These are phyloP conservation scores for Platorchestia sp. DNA, from an alignment of 1,140 invertebrate species.

Conservation along the genomic window DNA sequence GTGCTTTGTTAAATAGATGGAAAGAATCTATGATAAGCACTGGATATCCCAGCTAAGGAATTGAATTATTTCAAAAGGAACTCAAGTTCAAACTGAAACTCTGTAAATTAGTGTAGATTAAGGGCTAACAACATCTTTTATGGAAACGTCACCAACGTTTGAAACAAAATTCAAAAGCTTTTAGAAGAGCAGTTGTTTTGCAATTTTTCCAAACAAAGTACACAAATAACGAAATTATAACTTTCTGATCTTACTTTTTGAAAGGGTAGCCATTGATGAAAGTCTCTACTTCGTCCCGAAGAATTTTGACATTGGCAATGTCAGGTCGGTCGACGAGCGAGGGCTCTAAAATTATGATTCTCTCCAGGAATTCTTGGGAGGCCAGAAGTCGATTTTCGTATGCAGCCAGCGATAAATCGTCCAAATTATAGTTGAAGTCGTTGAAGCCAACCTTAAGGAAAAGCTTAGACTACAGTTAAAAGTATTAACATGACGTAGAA, in stretches of 20 bases:
- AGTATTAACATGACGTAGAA: not conserved
- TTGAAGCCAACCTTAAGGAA: conserved; percentile 46
- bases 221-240: not conserved
- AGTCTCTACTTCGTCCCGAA: conserved; percentile 46
- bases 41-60: not conserved
- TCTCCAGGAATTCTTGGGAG: conserved; percentile 45
- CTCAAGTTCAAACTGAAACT: not conserved
- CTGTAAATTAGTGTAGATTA: not conserved
- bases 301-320: conserved; percentile 40
- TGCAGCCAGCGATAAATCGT: conserved; percentile 52
- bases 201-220: not conserved
- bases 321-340: conserved; percentile 39
- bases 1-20: not conserved
- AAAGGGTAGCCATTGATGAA: conserved; percentile 49
- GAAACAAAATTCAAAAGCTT: not conserved
- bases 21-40: not conserved
- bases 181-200: not conserved
- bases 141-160: not conserved
- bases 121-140: no score
- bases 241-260: not conserved
- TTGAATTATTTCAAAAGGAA: not conserved
- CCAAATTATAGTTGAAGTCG: conserved; percentile 55
- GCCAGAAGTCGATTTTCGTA: not conserved
- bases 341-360: conserved; percentile 9
- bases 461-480: not conserved